A percentile compares a stretch with the other conserved stretches of the same genome.
Evolutionary conservation across 1,140 invertebrate species (phyloP).

Genomic region (Sweltsa coloradensis): DNA sequence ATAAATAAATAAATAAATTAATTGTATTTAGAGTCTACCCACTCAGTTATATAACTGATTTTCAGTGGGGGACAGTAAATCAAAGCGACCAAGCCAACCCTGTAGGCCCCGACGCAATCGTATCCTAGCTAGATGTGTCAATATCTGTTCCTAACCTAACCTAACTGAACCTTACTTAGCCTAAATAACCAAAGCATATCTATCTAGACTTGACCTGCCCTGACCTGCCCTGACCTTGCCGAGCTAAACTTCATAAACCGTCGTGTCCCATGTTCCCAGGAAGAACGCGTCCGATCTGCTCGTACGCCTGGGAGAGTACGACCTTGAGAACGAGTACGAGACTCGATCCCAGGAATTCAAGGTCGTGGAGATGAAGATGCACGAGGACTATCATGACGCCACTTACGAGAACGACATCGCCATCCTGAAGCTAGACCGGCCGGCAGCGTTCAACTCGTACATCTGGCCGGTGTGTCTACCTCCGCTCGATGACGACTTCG

Average conservation of each 20-base stretch:
- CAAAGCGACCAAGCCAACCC: too few relatives aligned
- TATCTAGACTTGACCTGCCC: too few relatives aligned
- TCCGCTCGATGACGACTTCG: conserved; percentile 41
- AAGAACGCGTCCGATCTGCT: conserved; percentile 44
- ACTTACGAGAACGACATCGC: conserved; percentile 71
- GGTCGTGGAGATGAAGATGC: conserved; percentile 46
- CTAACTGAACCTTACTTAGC: too few relatives aligned
- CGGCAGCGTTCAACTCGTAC: conserved; percentile 58
- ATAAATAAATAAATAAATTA: too few relatives aligned
- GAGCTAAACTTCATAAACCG: too few relatives aligned
- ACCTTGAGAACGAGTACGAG: conserved; percentile 48
- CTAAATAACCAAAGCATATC: too few relatives aligned
- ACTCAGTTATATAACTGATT: too few relatives aligned
- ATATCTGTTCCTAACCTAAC: too few relatives aligned
- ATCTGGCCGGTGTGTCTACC: conserved; percentile 79
- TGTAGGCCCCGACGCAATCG: too few relatives aligned
- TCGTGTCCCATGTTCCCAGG: conserved; percentile 34
- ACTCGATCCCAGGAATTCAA: conserved; percentile 48
- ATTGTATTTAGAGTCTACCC: too few relatives aligned
- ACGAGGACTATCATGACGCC: conserved; percentile 44
- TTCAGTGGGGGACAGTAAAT: too few relatives aligned
- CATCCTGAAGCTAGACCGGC: conserved; percentile 53
- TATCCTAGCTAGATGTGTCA: too few relatives aligned
- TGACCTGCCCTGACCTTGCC: not conserved
- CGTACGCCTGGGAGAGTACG: conserved; percentile 69